Base-by-base conservation (phyloP, 2,888 invertebrate species). In the Nezara viridula region DNA sequence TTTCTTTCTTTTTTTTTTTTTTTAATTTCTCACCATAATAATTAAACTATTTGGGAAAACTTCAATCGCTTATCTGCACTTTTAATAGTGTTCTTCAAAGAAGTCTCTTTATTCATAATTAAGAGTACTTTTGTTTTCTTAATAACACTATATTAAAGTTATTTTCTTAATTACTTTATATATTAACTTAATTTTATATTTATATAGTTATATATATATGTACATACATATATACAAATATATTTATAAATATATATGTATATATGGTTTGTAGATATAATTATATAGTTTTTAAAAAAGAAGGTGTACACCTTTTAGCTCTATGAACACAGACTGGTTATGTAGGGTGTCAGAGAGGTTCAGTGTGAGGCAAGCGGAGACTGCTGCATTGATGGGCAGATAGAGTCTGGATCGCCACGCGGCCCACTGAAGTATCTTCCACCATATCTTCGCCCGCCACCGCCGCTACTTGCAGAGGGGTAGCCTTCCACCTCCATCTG, bases 321-420 rank as follows among this genome's bases (percentile, higher is more conserved):
- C 49, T 73, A 88, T 88, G 88, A 88, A 88, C 88, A 88, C 88
- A 88, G 88, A 88, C 52, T 88, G 88, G 88, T 88, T 86, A 47
- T 47, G 81, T 81, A 27, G 88, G 47, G 49, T 40, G 88, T 81
- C 66, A 47, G 88, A 85, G 50, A 49, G 86, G 40, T 66, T 89
- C 90, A 89, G 89, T 90, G 90, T 12, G 90, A 87, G 49, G 89
- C 90, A n/a, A 90, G 89, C 21, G 90, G 90, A 55, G 90, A 90
- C 89, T 89, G 89, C 88, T 88, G 88, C 44, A 88, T 88, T 16
- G 88, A 88, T 47, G 88, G 66, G 73, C 66, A 73, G 60, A 88
- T 40, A 27, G 47, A 47, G 40, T 86, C 86, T 0, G 88, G 73
- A 73, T 88, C 88, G 3, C 77, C 81, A 37, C 88, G 77, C 12